phyloP scores from a whole-genome alignment of 1,140 invertebrate species.

The Chrysomallon squamiferum region DNA sequence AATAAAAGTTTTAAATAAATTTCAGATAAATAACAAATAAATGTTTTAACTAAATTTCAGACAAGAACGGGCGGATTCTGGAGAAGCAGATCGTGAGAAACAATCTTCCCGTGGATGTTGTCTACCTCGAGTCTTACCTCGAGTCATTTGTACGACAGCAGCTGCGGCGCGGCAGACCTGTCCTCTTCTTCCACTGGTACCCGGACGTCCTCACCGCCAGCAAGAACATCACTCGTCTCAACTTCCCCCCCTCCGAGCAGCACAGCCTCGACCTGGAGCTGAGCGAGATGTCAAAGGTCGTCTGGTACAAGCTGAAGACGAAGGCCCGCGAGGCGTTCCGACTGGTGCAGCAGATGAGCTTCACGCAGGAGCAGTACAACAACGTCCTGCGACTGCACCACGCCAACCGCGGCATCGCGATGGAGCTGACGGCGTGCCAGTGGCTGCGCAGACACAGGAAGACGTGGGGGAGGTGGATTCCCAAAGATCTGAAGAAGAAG shows the following conservation, averaged over 20 bases:
- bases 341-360: constrained; percentile 69
- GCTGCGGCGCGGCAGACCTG: constrained; percentile 55
- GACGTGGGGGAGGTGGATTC: constrained; percentile 69
- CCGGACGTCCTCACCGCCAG: constrained; percentile 69
- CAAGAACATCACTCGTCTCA: constrained; percentile 63
- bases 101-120: constrained; percentile 57
- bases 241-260: constrained; percentile 59
- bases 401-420: constrained; percentile 11
- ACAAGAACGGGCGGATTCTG: constrained; percentile 37
- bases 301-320: constrained; percentile 69
- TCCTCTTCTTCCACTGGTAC: constrained; percentile 74
- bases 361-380: constrained; percentile 67
- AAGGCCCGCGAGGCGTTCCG: constrained; percentile 57
- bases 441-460: constrained; percentile 72
- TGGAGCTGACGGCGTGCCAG: constrained; percentile 73
- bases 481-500: constrained; percentile 65
- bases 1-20: too few relatives aligned
- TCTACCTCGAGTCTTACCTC: constrained; percentile 48
- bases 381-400: constrained; percentile 62
- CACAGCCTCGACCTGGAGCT: constrained; percentile 45
- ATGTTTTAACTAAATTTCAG: too few relatives aligned
- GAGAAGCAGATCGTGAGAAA: constrained; percentile 49
- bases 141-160: constrained; percentile 58
- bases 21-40: too few relatives aligned
- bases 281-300: constrained; percentile 72